Evolutionary conservation across 1,140 invertebrate genomes (phyloP), one percentile per base, ranked within the genome.

Genomic region (Drosophila sp.): DNA sequence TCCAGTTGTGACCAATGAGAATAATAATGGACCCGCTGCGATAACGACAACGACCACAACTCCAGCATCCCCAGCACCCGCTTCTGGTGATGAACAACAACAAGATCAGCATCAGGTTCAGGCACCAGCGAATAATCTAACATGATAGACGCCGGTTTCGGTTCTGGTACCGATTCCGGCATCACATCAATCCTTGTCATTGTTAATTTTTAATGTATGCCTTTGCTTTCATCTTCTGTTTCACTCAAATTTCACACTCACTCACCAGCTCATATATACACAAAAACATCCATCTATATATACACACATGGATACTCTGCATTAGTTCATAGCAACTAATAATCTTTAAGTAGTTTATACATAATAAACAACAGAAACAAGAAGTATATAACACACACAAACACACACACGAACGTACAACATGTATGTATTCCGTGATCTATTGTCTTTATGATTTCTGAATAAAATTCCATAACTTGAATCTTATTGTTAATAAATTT

Each of bases 281-380:
- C 57, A 70, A 32, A 76, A 32, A 58, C 60, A 60, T 60, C 47
- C 65, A 76, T 66, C 60, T 17, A 44, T 66, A 47, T 41, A 66
- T 63, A 63, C 47, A 72, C 63, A 60, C 40, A 67, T 79, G 64
- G 33, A 75, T 77, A 77, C 65, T 72, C 76, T 89, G 65, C 76
- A 83, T 89, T 80, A 83, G 84, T 60, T 70, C 72, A 65, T 87
- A 89, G 76, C 76, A 70, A 77, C 86, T 89, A 82, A 77, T 83
- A 83, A 89, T 76, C 70, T 87, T 69, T 87, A 84, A 84, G 80
- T 83, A 86, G 87, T 87, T 87, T 87, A 87, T 89, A 87, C 67
- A 73, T 71, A 35, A 71, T 75, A 25, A 62, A 55, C 23, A 58
- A 27, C 50, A 47, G 66, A 57, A 32, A 65, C 61, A 66, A 56